These are phyloP conservation scores for Balaenoptera acutorostrata DNA, from an alignment of 2,113 vertebrate genomes.

Conservation along the genomic window DNA sequence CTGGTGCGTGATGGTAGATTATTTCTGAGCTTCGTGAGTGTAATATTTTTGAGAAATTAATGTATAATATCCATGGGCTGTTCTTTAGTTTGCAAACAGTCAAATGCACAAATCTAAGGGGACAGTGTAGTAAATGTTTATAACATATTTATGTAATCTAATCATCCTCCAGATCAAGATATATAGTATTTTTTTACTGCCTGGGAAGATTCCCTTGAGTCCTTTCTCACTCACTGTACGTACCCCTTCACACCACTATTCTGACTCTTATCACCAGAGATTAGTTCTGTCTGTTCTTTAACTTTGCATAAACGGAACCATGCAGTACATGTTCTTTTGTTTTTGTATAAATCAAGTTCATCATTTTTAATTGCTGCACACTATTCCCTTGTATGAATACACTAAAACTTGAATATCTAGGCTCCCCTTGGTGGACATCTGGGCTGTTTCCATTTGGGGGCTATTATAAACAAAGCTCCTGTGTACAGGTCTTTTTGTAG, in stretches of 20 bases:
- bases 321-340: not conserved
- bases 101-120: not conserved
- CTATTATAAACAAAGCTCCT: not conserved
- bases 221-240: not conserved
- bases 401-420: too few relatives aligned
- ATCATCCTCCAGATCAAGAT: not conserved
- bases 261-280: not conserved
- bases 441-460: not conserved
- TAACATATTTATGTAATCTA: not conserved
- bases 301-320: not conserved
- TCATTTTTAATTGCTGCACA: not conserved
- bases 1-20: not conserved
- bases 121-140: not conserved
- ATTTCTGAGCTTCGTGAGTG: not conserved
- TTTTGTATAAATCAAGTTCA: not conserved
- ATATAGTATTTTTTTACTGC: not conserved
- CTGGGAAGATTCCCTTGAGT: not conserved
- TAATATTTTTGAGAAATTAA: not conserved
- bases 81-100: not conserved
- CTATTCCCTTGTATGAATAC: fast-evolving
- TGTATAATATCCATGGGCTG: not conserved
- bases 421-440: not conserved
- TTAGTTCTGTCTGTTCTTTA: not conserved
- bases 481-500: not conserved
- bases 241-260: not conserved